Base-by-base conservation (phyloP, 37 sponge, comb jelly and placozoan species). In the Ephydatia muelleri region DNA sequence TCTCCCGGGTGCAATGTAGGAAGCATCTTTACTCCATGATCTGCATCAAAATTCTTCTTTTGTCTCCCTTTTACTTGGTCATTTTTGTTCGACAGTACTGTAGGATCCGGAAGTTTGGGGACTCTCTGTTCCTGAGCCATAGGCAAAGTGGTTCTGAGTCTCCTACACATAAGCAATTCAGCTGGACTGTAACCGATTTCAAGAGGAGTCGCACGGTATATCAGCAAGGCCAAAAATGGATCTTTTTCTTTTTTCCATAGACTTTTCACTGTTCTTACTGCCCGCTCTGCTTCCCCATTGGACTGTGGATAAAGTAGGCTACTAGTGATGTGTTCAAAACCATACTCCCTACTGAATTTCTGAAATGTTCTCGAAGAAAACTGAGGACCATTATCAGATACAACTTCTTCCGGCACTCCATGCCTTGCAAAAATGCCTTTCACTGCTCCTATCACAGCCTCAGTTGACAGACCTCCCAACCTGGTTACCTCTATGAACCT, bases 301-400 rank as follows among this genome's bases (percentile, higher is more conserved):
- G 80, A 49, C 71, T 88, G 89, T 16, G 93, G 83, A 67, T 78
- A 82, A 31, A 73, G 77, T 0, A 86, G 93, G 65, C 93, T 85
- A 47, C 86, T 82, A 8, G 93, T 88, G 34, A 77, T 49, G 76
- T 92, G 89, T 19, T 49, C 28, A 66, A 92, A 92, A 9, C 72
- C n/a, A 76, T 88, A 92, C 6, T 64, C 48, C n/a, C 76, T 77
- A 26, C 83, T 72, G 80, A 92, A 88, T 11, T 82, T 23, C 3
- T 28, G 9, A 75, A 73, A 92, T 21, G 40, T 57, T 27, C 35
- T 38, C 37, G 89, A 72, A 47, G 74, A 34, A 65, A 64, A 92
- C 69, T 92, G 89, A 26, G 93, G 93, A 43, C 89, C 93, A 88
- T 92, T 92, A 40, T 92, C 93, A 65, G 80, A 85, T n/a, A 76